Percentiles rank a stretch among this genome's conserved stretches.
Conservation (phyloP, 2,797 vertebrate species). For the Chelidonichthys spinosus region DNA sequence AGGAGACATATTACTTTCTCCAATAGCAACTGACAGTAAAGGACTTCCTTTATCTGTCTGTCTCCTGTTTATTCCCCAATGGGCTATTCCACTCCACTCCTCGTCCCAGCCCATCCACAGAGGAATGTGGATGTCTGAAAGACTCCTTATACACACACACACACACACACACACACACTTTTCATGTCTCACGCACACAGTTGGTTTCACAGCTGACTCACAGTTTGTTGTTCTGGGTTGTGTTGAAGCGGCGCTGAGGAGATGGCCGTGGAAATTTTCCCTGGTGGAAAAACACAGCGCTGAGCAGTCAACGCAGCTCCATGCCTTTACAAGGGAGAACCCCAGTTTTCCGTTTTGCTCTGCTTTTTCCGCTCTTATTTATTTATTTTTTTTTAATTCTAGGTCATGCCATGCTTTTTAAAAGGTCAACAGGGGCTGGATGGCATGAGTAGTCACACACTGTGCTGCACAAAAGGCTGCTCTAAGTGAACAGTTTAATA, state of each 20-base stretch:
- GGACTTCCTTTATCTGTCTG: conserved; percentile 68
- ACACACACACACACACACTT: conserved; percentile 4
- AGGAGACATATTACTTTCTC: conserved; percentile 31
- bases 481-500: too few relatives aligned
- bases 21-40: conserved; percentile 59
- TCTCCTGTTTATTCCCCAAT: conserved; percentile 65
- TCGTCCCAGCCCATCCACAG: conserved; percentile 51
- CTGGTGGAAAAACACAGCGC: conserved; percentile 65
- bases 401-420: conserved; percentile 45
- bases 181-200: conserved; percentile 26
- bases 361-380: conserved; percentile 58
- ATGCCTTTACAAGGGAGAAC: conserved; percentile 74
- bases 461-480: neutral
- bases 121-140: conserved; percentile 71
- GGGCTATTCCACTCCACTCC: conserved; percentile 58
- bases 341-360: conserved; percentile 65
- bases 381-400: conserved; percentile 37
- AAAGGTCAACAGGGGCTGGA: neutral
- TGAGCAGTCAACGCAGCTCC: conserved; percentile 53
- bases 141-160: conserved; percentile 41
- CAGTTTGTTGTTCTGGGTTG: conserved; percentile 66
- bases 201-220: conserved; percentile 73
- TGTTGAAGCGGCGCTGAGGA: conserved; percentile 36
- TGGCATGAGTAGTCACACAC: neutral
- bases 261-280: conserved; percentile 73